These are phyloP conservation scores for Cenopis cana DNA, from an alignment of 2,888 invertebrate genomes.

Conservation along the genomic window DNA sequence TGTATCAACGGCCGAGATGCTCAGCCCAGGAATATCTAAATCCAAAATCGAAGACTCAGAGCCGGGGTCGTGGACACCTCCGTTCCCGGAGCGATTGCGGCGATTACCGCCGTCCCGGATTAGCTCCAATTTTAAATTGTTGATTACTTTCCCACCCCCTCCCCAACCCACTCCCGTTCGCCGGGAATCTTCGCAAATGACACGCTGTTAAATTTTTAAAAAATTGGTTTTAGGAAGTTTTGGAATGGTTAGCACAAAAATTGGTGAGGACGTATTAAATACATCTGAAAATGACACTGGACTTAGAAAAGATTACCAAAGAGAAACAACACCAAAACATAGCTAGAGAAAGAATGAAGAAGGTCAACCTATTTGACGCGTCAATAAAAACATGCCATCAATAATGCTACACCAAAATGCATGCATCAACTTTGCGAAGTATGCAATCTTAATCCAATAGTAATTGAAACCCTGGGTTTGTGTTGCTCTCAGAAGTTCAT, in stretches of 20 bases:
- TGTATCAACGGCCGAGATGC: background rate
- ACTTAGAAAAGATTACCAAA: too few species aligned
- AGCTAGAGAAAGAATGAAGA: too few species aligned
- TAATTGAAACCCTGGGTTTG: too few species aligned
- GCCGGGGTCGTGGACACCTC: slow-evolving; percentile 26
- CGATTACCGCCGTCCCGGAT: slow-evolving; percentile 72
- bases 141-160: slow-evolving; percentile 69
- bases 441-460: too few species aligned
- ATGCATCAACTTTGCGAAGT: too few species aligned
- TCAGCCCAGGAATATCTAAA: slow-evolving; percentile 1
- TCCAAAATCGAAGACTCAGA: slow-evolving; percentile 7
- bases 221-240: slow-evolving; percentile 57
- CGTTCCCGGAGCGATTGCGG: slow-evolving; percentile 68
- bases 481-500: too few species aligned
- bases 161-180: slow-evolving; percentile 48
- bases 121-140: slow-evolving; percentile 83
- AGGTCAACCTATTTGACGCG: too few species aligned
- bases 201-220: slow-evolving; percentile 73
- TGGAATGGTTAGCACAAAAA: slow-evolving; percentile 37
- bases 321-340: too few species aligned
- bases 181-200: slow-evolving; percentile 63
- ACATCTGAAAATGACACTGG: too few species aligned
- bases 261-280: background rate
- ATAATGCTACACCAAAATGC: too few species aligned
- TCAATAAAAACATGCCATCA: too few species aligned